A percentile compares a stretch with the other conserved stretches of the same genome.
Evolutionary conservation across 2,888 invertebrate genomes (phyloP).

Genomic region (Limenitis camilla): DNA sequence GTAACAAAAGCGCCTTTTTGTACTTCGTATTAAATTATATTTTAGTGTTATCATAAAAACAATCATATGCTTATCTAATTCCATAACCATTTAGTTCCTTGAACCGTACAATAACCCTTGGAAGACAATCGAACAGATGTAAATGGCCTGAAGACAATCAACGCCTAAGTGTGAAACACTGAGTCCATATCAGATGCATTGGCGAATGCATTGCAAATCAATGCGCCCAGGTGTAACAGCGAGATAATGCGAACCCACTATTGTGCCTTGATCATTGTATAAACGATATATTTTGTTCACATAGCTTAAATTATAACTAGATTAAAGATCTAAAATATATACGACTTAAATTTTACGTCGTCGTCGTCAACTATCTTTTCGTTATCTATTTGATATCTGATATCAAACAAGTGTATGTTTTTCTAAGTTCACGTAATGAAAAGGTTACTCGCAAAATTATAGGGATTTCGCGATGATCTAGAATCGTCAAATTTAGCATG

Average conservation of each 20-base stretch:
- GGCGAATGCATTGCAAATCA: slow-evolving; percentile 50
- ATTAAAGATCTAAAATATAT: not conserved
- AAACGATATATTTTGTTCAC: not conserved
- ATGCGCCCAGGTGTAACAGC: slow-evolving; percentile 51
- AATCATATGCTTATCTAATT: no score
- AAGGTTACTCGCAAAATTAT: no score
- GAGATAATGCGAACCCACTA: slow-evolving; percentile 47
- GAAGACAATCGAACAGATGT: slow-evolving; percentile 32
- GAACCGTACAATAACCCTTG: slow-evolving; percentile 3
- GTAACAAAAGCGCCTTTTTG: no score
- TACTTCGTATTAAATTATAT: no score
- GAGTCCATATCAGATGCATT: slow-evolving; percentile 49
- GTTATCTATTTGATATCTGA: no score
- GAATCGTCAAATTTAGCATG: no score
- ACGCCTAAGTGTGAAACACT: slow-evolving; percentile 37
- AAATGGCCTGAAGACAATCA: slow-evolving; percentile 36
- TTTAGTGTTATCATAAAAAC: no score
- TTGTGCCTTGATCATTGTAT: slow-evolving; percentile 31
- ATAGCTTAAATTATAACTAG: not conserved
- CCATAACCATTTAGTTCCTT: not conserved
- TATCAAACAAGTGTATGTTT: no score
- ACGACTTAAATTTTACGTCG: not conserved
- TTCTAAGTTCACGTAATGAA: no score
- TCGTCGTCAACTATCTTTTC: no score
- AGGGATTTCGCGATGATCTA: no score